Conservation (phyloP, 2,113 vertebrate genomes). For the Donacobius atricapilla region DNA sequence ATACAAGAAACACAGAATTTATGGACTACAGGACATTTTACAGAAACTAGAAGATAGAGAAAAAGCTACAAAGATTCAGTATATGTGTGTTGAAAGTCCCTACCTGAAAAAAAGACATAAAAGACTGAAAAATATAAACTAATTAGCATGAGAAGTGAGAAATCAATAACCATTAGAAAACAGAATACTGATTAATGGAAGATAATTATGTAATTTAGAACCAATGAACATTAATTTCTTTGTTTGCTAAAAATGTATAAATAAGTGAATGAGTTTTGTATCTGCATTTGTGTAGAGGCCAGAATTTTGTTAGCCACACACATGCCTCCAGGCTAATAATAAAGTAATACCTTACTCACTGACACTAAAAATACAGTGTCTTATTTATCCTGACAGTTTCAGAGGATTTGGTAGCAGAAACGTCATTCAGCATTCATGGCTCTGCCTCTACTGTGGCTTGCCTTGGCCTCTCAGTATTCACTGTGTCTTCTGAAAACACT, state of each 20-base stretch:
- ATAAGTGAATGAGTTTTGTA: not conserved
- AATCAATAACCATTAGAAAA: not conserved
- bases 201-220: not conserved
- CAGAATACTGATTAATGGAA: not conserved
- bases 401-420: not conserved
- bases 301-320: not conserved
- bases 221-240: not conserved
- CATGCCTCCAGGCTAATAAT: not conserved
- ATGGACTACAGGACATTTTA: not conserved
- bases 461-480: rapidly evolving
- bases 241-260: not conserved
- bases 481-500: not conserved
- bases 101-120: not conserved
- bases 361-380: not conserved
- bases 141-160: not conserved
- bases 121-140: not conserved
- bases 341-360: not conserved
- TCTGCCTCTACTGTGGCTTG: not conserved
- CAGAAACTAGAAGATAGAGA: not conserved
- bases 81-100: not conserved
- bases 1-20: not conserved
- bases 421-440: not conserved
- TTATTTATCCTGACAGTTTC: not conserved
- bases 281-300: not conserved
- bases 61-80: not conserved